phyloP scores from a whole-genome alignment of 2,797 vertebrate species.

The Pogonophryne albipinna region DNA sequence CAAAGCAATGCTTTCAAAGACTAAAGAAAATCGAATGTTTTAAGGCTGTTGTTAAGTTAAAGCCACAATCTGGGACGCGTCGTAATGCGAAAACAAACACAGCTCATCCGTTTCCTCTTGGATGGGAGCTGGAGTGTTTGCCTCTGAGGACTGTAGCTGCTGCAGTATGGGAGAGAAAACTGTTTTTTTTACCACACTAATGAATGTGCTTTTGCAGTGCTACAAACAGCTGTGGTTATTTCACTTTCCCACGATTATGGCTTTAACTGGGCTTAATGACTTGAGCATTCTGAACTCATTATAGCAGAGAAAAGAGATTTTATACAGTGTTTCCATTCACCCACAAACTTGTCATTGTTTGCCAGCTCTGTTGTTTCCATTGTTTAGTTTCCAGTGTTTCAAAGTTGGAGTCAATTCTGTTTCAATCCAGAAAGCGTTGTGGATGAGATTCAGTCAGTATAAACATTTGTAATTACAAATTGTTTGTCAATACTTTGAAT shows the following conservation, averaged over 20 bases:
- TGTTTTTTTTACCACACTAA: conserved; percentile 17
- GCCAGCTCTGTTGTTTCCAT: conserved; percentile 43
- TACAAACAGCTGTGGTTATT: conserved; percentile 55
- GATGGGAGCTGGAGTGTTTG: conserved; percentile 41
- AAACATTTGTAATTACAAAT: conserved; percentile 25
- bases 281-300: conserved; percentile 75
- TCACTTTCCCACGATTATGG: conserved; percentile 71
- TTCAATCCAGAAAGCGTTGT: conserved; percentile 51
- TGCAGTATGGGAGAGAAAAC: conserved; percentile 21
- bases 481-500: conserved; percentile 29
- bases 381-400: conserved; percentile 30
- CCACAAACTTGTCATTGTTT: conserved; percentile 35
- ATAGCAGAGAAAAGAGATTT: conserved; percentile 60
- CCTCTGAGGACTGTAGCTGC: conserved; percentile 38
- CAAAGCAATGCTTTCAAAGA: conserved; percentile 69
- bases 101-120: conserved; percentile 38
- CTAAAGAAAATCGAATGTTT: conserved; percentile 67
- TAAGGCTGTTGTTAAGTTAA: conserved; percentile 83
- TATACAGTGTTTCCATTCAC: conserved; percentile 71
- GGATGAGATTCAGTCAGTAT: conserved; percentile 17
- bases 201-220: conserved; percentile 33
- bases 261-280: conserved; percentile 76
- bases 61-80: conserved; percentile 75
- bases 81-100: conserved; percentile 53
- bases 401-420: conserved; percentile 54